Evolutionary conservation across 92 coral and sea anemone species (phyloP), one percentile per base, ranked within the genome.

Genomic region (Isaurus tuberculatus): DNA sequence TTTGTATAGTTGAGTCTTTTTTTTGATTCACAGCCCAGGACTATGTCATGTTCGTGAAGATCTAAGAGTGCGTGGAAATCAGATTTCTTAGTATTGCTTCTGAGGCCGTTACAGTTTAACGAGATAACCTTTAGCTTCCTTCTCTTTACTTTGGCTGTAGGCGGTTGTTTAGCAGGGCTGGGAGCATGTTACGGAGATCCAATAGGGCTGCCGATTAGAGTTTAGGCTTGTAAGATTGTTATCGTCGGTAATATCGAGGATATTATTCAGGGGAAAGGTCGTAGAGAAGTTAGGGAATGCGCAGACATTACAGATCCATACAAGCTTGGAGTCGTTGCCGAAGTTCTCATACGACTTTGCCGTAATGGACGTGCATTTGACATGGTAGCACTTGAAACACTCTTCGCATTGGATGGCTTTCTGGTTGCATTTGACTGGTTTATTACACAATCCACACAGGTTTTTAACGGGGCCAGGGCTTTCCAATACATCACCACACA

Each of bases 21-120:
- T 73, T 85, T 89, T 40, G 87, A 46, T 73, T 85, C 92, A 53
- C 87, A 58, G 26, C 86, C 86, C 75, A 80, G 66, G 37, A 86
- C 67, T 65, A 81, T 79, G 69, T 77, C 87, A 7, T 87, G 91
- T 34, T 88, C 72, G 49, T 88, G 88, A 7, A 53, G 64, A 34
- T 77, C 84, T 26, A 83, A 55, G 70, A 81, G 80, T 20, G 85
- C 80, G 44, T 57, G 46, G 81, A 83, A 88, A 53, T 75, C 80
- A 70, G 70, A 67, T 72, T 72, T 83, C 68, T 49, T 70, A 30
- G 80, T 60, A 28, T 3, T 42, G 86, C 86, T 60, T 28, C 70
- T 83, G 20, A 83, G 69, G 28, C 80, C 53, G 80, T 70, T 70
- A 29, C 71, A 70, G 53, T 70, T 70, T 69, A 83, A 51, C 7